Base-by-base conservation (phyloP, 2,888 invertebrate species). In the Pachycephus smyrnensis region DNA sequence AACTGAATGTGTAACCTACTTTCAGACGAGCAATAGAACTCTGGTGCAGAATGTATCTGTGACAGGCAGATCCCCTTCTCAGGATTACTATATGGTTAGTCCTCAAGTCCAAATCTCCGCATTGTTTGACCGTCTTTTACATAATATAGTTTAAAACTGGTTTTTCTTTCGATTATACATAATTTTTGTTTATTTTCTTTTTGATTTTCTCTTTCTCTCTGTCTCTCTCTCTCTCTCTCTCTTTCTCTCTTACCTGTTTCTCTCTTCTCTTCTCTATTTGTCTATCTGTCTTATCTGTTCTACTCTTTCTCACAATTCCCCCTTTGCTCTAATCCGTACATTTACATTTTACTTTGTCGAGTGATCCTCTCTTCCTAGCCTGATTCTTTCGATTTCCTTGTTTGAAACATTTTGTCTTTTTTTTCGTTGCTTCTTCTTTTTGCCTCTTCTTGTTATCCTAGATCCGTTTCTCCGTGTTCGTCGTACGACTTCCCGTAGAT, bases 11-110 rank as follows among this genome's bases (percentile, higher is more conserved):
- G 88, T 91, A 89, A 91, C 91, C 91, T 91, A 91, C 90, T 91
- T 91, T 91, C 91, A 91, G 91, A 91, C 91, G 91, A 91, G 91
- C 91, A 91, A 91, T 91, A 91, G 91, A 91, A 90, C 91, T 91
- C 91, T 91, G 91, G 91, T 91, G 91, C 91, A 91, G 91, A 91
- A 91, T 91, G 91, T 91, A 91, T 91, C 91, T 91, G 91, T 91
- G 91, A 91, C 91, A 91, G 91, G 91, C 91, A 91, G 91, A 91
- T 91, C 91, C 88, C 91, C 91, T 90, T 91, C 91, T 90, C 91
- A 91, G 91, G 91, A 91, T 91, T 91, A 91, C 90, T 89, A 91
- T 91, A 91, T 91, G 91, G 91, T 91, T 91, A 91, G 91, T 91
- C 89, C 91, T 89, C 90, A 91, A 89, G 88, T 91, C 91, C 90